A percentile compares a stretch with the other conserved stretches of the same genome.
Evolutionary conservation across 2,888 invertebrate species (phyloP).

Genomic region (Stegophylla sp.): DNA sequence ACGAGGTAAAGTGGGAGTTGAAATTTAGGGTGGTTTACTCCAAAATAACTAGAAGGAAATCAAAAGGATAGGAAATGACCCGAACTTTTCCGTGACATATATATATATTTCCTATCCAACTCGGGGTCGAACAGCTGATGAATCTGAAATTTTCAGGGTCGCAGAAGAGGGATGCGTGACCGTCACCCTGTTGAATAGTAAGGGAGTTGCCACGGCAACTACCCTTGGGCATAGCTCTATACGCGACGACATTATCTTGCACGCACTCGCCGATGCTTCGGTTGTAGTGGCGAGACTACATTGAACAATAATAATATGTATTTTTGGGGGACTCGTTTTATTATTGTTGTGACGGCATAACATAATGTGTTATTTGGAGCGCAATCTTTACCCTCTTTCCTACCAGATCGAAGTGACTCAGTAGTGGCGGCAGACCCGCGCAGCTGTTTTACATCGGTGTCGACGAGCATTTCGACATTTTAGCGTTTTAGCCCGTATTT

Average conservation of each 20-base stretch:
- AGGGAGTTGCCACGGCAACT: slow-evolving; percentile 56
- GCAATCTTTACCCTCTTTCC: not conserved
- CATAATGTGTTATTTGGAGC: slow-evolving; percentile 37
- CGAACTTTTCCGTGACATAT: not conserved
- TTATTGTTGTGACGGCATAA: not conserved
- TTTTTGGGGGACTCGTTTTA: not conserved
- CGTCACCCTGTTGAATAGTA: slow-evolving; percentile 53
- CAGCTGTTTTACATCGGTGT: not conserved
- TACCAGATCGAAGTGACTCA: not conserved
- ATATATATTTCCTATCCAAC: not conserved
- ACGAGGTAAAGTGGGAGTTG: too few species aligned
- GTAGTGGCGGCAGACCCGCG: not conserved
- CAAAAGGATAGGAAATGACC: not conserved
- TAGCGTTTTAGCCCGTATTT: not conserved
- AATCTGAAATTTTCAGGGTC: slow-evolving; percentile 14
- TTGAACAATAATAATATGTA: not conserved
- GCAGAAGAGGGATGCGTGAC: not conserved
- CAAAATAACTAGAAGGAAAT: too few species aligned
- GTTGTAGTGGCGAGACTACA: not conserved
- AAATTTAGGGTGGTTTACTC: too few species aligned
- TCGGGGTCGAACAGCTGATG: slow-evolving; percentile 38
- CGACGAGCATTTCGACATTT: not conserved
- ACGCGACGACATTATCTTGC: slow-evolving; percentile 1
- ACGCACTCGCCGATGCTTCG: not conserved
- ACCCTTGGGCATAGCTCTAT: slow-evolving; percentile 29